Evolutionary conservation across 2,113 vertebrate species (phyloP), one percentile per base, ranked within the genome.

Genomic region (Oryzias woworae): DNA sequence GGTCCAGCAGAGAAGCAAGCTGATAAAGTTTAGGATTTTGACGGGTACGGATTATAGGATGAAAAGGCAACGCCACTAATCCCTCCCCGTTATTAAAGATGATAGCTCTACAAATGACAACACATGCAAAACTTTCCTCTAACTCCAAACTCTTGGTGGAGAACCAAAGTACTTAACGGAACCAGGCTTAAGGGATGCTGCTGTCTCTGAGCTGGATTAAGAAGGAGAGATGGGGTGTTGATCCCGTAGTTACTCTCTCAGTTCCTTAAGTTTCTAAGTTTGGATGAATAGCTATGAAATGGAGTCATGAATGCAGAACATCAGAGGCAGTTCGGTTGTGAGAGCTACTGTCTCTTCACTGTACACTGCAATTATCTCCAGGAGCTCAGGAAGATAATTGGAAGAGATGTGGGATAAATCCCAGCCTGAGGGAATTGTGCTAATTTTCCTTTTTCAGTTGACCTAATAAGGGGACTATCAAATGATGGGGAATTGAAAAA

Each of bases 101-200:
- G 90, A 90, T 91, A 83, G 85, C 26, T 53, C 78, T 89, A 82
- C 88, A 90, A 91, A 89, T 89, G 88, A 91, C 88, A 91, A 89
- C 87, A 90, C 85, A 88, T 88, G 88, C 78, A 82, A 85, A 90
- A 87, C 87, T 89, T 85, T 80, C 8, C 70, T 48, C 66, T 75
- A 71, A 82, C 82, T 87, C 79, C 64, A 82, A 86, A 89, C 83
- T 81, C 76, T 76, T 36, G 57, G 69, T 71, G 49, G 75, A 67
- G 79, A 73, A 82, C 84, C 83, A 66, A 78, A 89, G 87, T 84
- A 89, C 87, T 90, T 90, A 89, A 66, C 82, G 6, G 75, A 87
- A 69, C 68, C 76, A 41, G 72, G 74, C 86, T 88, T 75, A 22
- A 58, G 85, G 77, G 86, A 85, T 58, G 81, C 62, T 43, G 58